These are phyloP conservation scores for Bombyx mandarina DNA, from an alignment of 1,140 invertebrate genomes.

Conservation along the genomic window DNA sequence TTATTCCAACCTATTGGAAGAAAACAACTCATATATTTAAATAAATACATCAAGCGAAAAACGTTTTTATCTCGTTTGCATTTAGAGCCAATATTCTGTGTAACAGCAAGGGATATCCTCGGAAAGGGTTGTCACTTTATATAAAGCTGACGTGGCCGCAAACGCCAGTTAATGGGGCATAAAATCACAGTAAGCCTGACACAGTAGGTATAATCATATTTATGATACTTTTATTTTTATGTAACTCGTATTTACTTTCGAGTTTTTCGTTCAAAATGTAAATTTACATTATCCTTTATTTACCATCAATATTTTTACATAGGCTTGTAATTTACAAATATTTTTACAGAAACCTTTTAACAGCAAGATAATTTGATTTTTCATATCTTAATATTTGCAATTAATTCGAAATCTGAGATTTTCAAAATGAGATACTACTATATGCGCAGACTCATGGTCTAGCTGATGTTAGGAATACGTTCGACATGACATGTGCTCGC, in stretches of 20 bases:
- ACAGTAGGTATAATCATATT: slow-evolving; percentile 24
- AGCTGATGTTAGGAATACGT: no score
- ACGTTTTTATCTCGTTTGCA: slow-evolving; percentile 10
- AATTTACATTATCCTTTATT: no score
- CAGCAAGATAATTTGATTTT: no score
- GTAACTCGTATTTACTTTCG: not conserved
- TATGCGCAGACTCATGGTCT: no score
- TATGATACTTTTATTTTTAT: slow-evolving; percentile 17
- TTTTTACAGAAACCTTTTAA: no score
- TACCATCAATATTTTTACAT: no score
- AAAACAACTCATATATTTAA: slow-evolving; percentile 26
- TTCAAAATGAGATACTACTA: no score
- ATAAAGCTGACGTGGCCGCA: slow-evolving; percentile 42
- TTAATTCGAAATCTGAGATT: no score
- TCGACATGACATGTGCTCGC: no score
- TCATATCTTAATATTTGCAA: no score
- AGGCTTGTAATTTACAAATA: no score
- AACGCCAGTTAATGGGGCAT: slow-evolving; percentile 52
- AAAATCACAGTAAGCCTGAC: slow-evolving; percentile 38
- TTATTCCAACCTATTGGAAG: slow-evolving; percentile 26
- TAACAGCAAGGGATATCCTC: slow-evolving; percentile 9
- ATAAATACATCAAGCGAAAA: slow-evolving; percentile 14
- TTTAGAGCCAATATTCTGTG: slow-evolving; percentile 19
- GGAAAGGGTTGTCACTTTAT: slow-evolving; percentile 47
- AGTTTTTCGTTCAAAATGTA: no score